Conservation (phyloP, 2,888 invertebrate species). For the Eupithecia subumbrata region DNA sequence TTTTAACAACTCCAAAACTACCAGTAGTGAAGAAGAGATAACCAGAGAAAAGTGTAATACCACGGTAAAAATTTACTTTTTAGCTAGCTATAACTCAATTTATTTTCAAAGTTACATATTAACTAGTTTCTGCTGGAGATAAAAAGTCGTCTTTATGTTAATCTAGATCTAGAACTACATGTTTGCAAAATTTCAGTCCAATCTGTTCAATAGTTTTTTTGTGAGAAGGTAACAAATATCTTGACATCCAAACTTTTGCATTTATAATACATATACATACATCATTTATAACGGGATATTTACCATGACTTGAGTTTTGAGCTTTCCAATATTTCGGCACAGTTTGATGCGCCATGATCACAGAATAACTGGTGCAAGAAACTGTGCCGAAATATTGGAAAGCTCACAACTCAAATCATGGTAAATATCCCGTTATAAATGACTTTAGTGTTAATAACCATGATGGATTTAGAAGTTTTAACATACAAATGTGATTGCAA, state of each 20-base stretch:
- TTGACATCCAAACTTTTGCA: background rate
- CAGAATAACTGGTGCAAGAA: too few species aligned
- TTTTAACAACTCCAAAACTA: slow-evolving; percentile 72
- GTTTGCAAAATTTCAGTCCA: background rate
- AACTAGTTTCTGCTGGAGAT: background rate
- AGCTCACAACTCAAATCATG: too few species aligned
- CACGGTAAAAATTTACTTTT: slow-evolving; percentile 10
- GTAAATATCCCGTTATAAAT: too few species aligned
- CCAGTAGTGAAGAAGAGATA: slow-evolving; percentile 67
- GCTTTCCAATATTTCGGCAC: too few species aligned
- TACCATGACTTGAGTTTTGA: too few species aligned
- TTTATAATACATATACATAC: too few species aligned
- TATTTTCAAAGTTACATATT: background rate
- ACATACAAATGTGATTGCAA: too few species aligned
- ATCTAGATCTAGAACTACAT: background rate
- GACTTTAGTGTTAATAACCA: too few species aligned
- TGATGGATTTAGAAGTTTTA: too few species aligned
- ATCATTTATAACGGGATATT: too few species aligned
- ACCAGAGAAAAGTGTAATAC: slow-evolving; percentile 55
- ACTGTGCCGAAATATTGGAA: too few species aligned
- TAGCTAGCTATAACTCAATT: background rate
- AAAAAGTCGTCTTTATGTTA: background rate
- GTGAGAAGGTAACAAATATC: background rate
- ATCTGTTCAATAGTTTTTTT: background rate
- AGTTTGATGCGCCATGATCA: too few species aligned